Conservation (phyloP, 2,113 vertebrate genomes). For the Cynopterus brachyotis region DNA sequence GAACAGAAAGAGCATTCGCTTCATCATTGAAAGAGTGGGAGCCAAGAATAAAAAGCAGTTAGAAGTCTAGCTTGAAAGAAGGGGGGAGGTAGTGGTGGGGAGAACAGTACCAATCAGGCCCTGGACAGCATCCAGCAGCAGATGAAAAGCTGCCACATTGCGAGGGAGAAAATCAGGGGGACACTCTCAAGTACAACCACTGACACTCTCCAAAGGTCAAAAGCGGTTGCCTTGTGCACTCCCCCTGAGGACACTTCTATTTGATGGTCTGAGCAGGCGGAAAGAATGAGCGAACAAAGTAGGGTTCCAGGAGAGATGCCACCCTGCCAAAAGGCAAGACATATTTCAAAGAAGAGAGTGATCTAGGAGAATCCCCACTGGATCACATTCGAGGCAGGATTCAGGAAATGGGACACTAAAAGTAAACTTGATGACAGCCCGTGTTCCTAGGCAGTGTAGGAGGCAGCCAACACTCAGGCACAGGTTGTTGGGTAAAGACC, state of each 20-base stretch:
- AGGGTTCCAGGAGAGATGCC: not conserved
- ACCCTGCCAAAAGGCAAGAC: not conserved
- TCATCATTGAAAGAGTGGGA: constrained; percentile 19
- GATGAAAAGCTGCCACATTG: not conserved
- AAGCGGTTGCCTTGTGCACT: not conserved
- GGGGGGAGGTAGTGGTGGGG: not conserved
- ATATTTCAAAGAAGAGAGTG: not conserved
- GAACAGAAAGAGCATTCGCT: constrained; percentile 26
- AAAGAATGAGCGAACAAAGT: not conserved
- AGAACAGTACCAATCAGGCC: not conserved
- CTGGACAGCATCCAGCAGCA: not conserved
- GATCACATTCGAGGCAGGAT: not conserved
- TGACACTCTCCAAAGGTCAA: not conserved
- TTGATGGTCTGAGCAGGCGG: not conserved
- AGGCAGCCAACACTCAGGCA: not conserved
- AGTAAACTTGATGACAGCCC: not conserved
- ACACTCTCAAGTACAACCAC: not conserved
- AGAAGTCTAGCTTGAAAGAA: not conserved
- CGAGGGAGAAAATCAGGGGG: not conserved
- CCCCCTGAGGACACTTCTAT: not conserved
- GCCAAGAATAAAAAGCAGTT: constrained; percentile 35
- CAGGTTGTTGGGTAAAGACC: not conserved
- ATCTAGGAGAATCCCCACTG: not conserved
- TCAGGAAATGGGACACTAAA: not conserved
- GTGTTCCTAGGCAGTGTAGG: not conserved